Evolutionary conservation across 2,888 invertebrate genomes (phyloP).

Genomic region (Drosophila meridiana): DNA sequence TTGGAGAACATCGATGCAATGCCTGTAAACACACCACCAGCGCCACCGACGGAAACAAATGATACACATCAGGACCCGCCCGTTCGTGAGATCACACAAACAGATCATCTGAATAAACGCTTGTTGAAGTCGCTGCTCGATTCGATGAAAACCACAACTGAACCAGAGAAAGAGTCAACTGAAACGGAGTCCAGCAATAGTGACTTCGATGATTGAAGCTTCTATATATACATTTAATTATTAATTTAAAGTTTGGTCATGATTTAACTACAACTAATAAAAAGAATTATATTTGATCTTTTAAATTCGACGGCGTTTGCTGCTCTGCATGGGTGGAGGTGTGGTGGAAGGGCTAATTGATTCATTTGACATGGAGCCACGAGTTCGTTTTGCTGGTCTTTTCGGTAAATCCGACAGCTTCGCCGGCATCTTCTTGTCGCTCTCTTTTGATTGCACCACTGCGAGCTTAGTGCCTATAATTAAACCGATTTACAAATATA

Average conservation of each 20-base stretch:
- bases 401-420: conserved; percentile 83
- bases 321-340: conserved; percentile 83
- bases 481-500: neutral
- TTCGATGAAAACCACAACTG: conserved; percentile 69
- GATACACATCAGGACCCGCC: conserved; percentile 40
- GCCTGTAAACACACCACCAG: conserved; percentile 38
- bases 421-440: conserved; percentile 81
- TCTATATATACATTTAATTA: conserved; percentile 53
- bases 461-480: conserved; percentile 37
- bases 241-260: conserved; percentile 54
- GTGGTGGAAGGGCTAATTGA: conserved; percentile 85
- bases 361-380: conserved; percentile 85
- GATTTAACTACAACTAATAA: conserved; percentile 46
- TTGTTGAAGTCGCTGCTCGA: conserved; percentile 78
- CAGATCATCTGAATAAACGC: conserved; percentile 81
- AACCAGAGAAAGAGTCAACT: conserved; percentile 20
- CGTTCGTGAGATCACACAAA: conserved; percentile 81
- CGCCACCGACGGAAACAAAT: conserved; percentile 41
- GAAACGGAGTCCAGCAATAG: conserved; percentile 53
- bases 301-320: conserved; percentile 84
- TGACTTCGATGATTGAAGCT: conserved; percentile 75
- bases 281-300: conserved; percentile 30
- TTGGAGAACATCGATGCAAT: conserved; percentile 70
- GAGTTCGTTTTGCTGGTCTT: conserved; percentile 84
- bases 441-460: conserved; percentile 65